A percentile compares a stretch with the other conserved stretches of the same genome.
Conservation (phyloP, 2,113 vertebrate species). For the Pan troglodytes region NHGRI_mPanTro3-v2.1_pri NC_086015.1:194168001-194168500, state of each 20-base stretch:
- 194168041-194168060: neutral
- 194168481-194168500: constrained; percentile 62
- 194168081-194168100: neutral
- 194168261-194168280: constrained; percentile 71
- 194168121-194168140: neutral
- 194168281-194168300: constrained; percentile 79
- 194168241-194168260: constrained; percentile 60
- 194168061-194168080: neutral
- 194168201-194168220: constrained; percentile 83
- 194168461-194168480: constrained; percentile 73
- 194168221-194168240: constrained; percentile 73
- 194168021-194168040: neutral
- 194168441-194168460: constrained; percentile 50
- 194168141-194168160: constrained; percentile 19
- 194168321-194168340: constrained; percentile 72
- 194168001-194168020: neutral
- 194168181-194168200: constrained; percentile 66
- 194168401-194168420: constrained; percentile 63
- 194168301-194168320: constrained; percentile 81
- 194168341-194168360: constrained; percentile 57
- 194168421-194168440: constrained; percentile 61
- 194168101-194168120: neutral
- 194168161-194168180: neutral
- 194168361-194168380: constrained; percentile 53
- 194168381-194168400: neutral